A percentile compares a stretch with the other conserved stretches of the same genome.
These are phyloP conservation scores for Apis cerana DNA, from an alignment of 1,140 invertebrate genomes.

Conservation along the genomic window DNA sequence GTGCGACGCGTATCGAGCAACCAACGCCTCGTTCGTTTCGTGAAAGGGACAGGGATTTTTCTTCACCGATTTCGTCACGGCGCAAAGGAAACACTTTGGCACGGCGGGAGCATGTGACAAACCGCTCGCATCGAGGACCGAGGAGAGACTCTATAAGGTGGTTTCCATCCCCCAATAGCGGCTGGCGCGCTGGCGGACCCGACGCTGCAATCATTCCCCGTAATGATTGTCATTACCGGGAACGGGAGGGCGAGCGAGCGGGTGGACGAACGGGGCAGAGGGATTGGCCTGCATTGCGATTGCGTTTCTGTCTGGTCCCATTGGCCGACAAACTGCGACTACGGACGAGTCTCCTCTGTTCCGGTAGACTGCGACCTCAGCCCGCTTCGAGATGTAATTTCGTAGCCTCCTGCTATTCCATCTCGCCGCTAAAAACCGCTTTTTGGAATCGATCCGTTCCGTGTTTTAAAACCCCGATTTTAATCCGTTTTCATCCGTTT, in stretches of 20 bases:
- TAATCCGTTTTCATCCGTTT: too few relatives aligned
- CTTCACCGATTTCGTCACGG: conserved; percentile 14
- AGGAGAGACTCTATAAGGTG: conserved; percentile 74
- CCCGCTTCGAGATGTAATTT: conserved; percentile 57
- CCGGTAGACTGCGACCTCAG: conserved; percentile 55
- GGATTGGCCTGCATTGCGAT: conserved; percentile 74
- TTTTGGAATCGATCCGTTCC: conserved; percentile 35
- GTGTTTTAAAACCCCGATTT: neutral
- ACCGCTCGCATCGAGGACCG: conserved; percentile 76
- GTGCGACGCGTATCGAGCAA: neutral
- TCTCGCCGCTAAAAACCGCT: conserved; percentile 11
- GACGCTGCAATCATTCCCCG: conserved; percentile 78
- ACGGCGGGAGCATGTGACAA: conserved; percentile 71
- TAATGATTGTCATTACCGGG: conserved; percentile 80
- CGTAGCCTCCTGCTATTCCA: conserved; percentile 38
- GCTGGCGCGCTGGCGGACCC: conserved; percentile 69
- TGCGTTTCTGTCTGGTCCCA: conserved; percentile 73
- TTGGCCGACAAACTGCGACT: conserved; percentile 73
- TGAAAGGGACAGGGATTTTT: conserved; percentile 20
- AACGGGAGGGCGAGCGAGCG: conserved; percentile 69
- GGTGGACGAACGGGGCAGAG: conserved; percentile 66
- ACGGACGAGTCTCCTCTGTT: conserved; percentile 59
- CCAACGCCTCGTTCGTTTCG: conserved; percentile 1
- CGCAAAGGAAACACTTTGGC: conserved; percentile 57
- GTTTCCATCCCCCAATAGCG: conserved; percentile 77